Conservation (phyloP, 2,888 invertebrate species). For the Drosophila rubida region DNA sequence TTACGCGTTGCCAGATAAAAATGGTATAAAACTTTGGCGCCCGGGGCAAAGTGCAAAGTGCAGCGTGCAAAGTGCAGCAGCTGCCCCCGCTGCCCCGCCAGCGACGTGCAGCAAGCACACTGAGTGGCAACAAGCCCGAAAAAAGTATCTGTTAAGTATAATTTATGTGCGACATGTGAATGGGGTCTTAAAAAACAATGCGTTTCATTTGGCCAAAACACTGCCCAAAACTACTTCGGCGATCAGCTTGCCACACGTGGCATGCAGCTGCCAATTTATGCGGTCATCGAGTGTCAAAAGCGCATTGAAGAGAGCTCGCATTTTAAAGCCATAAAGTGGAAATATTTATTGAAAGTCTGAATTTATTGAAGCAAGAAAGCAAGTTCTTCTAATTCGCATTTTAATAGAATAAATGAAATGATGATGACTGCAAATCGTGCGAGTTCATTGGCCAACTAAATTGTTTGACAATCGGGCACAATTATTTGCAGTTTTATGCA, state of each 20-base stretch:
- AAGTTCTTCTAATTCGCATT: no score
- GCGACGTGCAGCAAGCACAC: conserved; percentile 46
- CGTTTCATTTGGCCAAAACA: conserved; percentile 47
- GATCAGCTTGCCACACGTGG: neutral
- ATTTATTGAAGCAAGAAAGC: no score
- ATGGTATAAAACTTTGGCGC: conserved; percentile 74
- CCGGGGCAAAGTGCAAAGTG: conserved; percentile 46
- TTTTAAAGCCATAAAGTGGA: no score
- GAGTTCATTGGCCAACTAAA: neutral
- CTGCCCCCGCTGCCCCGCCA: neutral
- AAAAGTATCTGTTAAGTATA: conserved; percentile 73
- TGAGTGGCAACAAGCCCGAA: conserved; percentile 49
- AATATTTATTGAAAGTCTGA: no score
- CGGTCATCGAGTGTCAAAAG: neutral
- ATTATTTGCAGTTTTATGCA: neutral
- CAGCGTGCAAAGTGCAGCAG: conserved; percentile 36
- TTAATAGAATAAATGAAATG: no score
- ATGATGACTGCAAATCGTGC: no score
- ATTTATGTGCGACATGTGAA: conserved; percentile 66
- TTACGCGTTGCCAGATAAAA: conserved; percentile 79
- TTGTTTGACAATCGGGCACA: neutral
- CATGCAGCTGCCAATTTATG: neutral
- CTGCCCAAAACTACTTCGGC: conserved; percentile 10
- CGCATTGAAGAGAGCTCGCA: no score
- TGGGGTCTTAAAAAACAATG: conserved; percentile 63